A percentile compares a stretch with the other conserved stretches of the same genome.
These are phyloP conservation scores for Clupea harengus DNA, from an alignment of 2,113 vertebrate genomes.

Conservation along the genomic window DNA sequence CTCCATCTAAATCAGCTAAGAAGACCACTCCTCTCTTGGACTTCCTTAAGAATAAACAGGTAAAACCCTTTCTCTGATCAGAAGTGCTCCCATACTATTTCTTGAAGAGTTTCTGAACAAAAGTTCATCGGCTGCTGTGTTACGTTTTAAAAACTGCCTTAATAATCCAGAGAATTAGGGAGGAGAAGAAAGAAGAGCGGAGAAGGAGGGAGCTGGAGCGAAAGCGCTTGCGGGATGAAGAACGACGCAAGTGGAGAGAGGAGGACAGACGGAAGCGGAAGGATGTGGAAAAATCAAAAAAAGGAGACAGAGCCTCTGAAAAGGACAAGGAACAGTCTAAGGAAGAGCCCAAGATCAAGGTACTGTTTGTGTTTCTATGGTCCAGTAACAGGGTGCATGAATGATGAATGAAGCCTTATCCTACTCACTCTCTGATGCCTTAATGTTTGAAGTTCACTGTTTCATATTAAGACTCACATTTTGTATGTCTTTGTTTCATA, in stretches of 20 bases:
- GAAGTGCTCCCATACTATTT: neutral
- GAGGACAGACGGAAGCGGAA: constrained; percentile 93
- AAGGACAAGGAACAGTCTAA: constrained; percentile 88
- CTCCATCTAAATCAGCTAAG: constrained; percentile 75
- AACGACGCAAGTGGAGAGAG: constrained; percentile 96
- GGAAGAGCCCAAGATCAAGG: constrained; percentile 99
- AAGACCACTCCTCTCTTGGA: constrained; percentile 96
- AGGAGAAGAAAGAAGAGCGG: constrained; percentile 97
- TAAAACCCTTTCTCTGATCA: constrained; percentile 58
- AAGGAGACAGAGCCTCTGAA: constrained; percentile 78
- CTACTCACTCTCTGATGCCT: too few relatives aligned
- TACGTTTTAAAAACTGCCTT: neutral
- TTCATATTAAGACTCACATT: neutral
- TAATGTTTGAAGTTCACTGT: neutral
- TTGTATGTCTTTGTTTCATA: constrained; percentile 56
- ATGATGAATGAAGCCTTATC: neutral
- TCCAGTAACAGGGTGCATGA: neutral
- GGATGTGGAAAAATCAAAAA: constrained; percentile 91
- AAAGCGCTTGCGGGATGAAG: constrained; percentile 93
- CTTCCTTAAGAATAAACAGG: constrained; percentile 99
- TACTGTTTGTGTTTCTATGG: constrained; percentile 49
- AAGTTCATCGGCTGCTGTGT: neutral
- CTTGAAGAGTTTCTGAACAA: neutral
- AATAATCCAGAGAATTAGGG: constrained; percentile 83
- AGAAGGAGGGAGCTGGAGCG: constrained; percentile 91